phyloP scores from a whole-genome alignment of 2,888 invertebrate species.

The Nasonia oneida region DNA sequence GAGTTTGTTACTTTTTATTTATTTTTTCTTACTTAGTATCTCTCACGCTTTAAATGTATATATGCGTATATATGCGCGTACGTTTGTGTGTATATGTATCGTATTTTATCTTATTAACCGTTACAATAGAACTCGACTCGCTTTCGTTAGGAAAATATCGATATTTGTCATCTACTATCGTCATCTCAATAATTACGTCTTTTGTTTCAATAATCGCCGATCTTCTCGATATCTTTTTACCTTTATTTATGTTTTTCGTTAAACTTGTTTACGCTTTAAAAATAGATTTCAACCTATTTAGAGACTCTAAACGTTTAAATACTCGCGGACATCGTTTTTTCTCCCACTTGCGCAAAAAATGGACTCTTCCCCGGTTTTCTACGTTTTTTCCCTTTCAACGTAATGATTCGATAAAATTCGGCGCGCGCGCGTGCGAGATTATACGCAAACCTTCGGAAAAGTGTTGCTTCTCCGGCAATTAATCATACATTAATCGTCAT shows the following conservation, averaged over 20 bases:
- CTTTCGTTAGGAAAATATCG: constrained; percentile 64
- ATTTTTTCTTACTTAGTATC: constrained; percentile 1
- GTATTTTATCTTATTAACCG: constrained; percentile 49
- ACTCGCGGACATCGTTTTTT: constrained; percentile 45
- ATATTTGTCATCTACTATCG: constrained; percentile 63
- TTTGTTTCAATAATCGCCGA: constrained; percentile 54
- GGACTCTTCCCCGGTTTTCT: constrained; percentile 34
- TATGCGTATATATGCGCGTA: constrained; percentile 57
- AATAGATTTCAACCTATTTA: constrained; percentile 78
- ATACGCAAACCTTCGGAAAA: constrained; percentile 50
- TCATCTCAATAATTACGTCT: constrained; percentile 61
- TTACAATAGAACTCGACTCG: constrained; percentile 60
- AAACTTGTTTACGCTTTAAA: constrained; percentile 75
- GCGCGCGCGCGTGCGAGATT: constrained; percentile 50
- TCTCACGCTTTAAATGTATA: constrained; percentile 48
- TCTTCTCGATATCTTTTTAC: constrained; percentile 56
- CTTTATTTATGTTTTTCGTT: constrained; percentile 63
- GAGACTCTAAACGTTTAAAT: constrained; percentile 65
- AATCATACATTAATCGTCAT: constrained; percentile 44
- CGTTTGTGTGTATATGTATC: constrained; percentile 56
- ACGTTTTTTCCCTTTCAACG: constrained; percentile 11
- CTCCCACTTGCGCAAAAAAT: constrained; percentile 43
- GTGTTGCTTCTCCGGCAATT: constrained; percentile 26
- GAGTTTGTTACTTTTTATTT: constrained; percentile 46
- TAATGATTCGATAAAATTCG: constrained; percentile 58